Conservation (phyloP, 2,113 vertebrate species). For the Miniopterus natalensis region DNA sequence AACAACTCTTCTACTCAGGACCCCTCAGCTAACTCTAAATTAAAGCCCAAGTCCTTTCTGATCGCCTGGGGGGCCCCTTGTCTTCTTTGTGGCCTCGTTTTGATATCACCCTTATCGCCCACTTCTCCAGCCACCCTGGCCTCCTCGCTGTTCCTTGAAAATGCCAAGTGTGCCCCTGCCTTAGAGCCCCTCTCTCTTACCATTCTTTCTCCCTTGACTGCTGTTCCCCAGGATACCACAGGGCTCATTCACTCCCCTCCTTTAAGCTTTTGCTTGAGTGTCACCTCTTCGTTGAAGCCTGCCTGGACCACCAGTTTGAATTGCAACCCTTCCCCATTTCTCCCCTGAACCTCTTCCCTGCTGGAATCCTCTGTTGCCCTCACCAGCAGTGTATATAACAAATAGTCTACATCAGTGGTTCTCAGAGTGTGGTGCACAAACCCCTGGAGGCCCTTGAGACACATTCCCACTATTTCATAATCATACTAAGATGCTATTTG, state of each 20-base stretch:
- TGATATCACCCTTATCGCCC: neutral
- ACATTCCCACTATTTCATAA: neutral
- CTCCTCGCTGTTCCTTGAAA: neutral
- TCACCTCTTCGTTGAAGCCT: neutral
- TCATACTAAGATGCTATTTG: neutral
- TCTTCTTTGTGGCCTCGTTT: neutral
- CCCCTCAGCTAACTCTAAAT: neutral
- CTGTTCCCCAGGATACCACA: neutral
- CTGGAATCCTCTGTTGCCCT: no score
- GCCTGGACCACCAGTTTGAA: neutral
- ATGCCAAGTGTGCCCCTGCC: neutral
- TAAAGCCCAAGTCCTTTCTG: neutral
- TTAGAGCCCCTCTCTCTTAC: neutral
- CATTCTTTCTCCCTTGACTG: neutral
- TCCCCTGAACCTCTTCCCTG: neutral
- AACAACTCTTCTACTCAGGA: neutral
- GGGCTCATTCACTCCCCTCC: neutral
- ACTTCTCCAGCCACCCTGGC: neutral
- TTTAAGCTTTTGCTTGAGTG: neutral
- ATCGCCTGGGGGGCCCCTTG: neutral
- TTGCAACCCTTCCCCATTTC: fast-evolving
- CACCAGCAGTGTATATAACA: neutral
- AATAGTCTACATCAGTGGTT: neutral
- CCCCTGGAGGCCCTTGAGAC: neutral
- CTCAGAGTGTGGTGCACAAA: neutral